A percentile compares a stretch with the other conserved stretches of the same genome.
Evolutionary conservation across 1,140 invertebrate genomes (phyloP).

Genomic region (Brachionus paranguensis): DNA sequence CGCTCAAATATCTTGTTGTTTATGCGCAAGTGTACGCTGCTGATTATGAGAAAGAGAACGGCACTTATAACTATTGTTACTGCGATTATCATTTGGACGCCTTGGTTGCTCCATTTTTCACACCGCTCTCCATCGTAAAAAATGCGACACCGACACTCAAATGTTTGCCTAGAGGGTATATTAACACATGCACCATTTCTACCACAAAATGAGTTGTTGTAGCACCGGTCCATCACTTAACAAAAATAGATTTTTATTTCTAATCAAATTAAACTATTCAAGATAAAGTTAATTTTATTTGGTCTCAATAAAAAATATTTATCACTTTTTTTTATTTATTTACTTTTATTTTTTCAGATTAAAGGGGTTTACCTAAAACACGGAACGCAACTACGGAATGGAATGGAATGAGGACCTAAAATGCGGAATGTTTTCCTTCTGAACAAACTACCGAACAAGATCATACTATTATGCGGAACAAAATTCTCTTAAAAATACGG

Average conservation of each 20-base stretch:
- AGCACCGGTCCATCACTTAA: constrained; percentile 24
- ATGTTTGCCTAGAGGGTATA: background rate
- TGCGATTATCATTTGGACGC: constrained; percentile 19
- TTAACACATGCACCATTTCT: constrained; percentile 24
- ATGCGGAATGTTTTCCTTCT: no score
- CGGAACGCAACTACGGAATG: no score
- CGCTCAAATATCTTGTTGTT: background rate
- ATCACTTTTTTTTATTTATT: no score
- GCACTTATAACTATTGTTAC: background rate
- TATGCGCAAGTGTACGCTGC: background rate
- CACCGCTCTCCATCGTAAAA: constrained; percentile 35
- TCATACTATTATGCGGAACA: no score
- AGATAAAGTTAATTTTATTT: no score
- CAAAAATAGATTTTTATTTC: background rate
- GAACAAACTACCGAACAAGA: no score
- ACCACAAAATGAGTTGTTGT: constrained; percentile 29
- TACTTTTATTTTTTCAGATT: no score
- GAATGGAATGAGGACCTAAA: no score
- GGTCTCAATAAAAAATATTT: no score
- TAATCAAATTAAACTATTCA: background rate
- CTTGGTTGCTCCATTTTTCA: constrained; percentile 40
- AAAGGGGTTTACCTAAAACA: no score
- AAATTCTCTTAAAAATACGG: no score
- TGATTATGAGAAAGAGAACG: background rate
- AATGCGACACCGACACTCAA: constrained; percentile 23